Percentiles rank a stretch among this genome's conserved stretches.
Evolutionary conservation across 2,797 vertebrate species (phyloP).

Genomic region (Enteromius unitaeniatus): DNA sequence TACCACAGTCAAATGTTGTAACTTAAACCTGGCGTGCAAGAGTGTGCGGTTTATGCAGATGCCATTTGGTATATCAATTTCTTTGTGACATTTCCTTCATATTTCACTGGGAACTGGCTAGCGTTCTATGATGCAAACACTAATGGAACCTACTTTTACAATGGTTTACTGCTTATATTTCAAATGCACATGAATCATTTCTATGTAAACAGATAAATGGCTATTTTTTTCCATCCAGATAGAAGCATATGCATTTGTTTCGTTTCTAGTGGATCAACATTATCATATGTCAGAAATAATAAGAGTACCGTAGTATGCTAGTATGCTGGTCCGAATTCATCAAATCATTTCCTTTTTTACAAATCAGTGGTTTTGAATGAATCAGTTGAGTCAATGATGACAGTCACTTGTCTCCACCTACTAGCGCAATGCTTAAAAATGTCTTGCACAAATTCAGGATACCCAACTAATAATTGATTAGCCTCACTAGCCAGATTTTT

Average conservation of each 20-base stretch:
- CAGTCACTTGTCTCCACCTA: not conserved
- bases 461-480: not conserved
- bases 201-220: not conserved
- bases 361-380: not conserved
- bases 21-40: not conserved
- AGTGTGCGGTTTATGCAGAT: constrained; percentile 22
- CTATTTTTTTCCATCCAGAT: not conserved
- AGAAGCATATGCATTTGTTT: not conserved
- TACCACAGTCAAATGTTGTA: constrained; percentile 20
- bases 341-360: not conserved
- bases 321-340: not conserved
- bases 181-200: constrained; percentile 3
- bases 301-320: not conserved
- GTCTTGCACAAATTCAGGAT: not conserved
- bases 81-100: not conserved
- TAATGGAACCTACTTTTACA: not conserved
- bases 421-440: not conserved
- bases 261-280: not conserved
- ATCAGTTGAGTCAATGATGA: not conserved
- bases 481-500: not conserved
- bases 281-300: not conserved
- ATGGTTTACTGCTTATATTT: not conserved
- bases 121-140: not conserved
- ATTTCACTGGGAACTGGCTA: not conserved
- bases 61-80: constrained; percentile 8